A percentile compares a stretch with the other conserved stretches of the same genome.
phyloP scores from a whole-genome alignment of 2,888 invertebrate species.

The Pyrgus malvae region DNA sequence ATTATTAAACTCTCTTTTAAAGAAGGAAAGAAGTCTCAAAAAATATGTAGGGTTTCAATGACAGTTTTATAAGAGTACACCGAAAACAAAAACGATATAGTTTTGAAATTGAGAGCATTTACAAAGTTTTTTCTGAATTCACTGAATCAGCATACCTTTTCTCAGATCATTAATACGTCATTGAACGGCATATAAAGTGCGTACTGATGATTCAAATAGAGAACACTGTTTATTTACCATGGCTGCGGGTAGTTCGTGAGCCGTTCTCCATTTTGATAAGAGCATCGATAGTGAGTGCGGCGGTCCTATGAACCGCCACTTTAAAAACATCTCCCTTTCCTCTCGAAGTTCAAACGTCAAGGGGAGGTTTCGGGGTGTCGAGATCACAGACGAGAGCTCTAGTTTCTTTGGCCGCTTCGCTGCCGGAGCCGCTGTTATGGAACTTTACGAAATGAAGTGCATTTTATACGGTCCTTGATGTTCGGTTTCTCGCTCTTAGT shows the following conservation, averaged over 20 bases:
- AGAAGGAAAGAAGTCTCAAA: background rate
- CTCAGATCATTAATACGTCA: slow-evolving; percentile 61
- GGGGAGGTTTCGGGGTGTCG: slow-evolving; percentile 36
- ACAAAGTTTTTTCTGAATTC: no score
- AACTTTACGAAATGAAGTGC: slow-evolving; percentile 74
- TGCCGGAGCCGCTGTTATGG: slow-evolving; percentile 63
- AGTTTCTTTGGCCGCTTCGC: slow-evolving; percentile 52
- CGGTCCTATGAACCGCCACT: slow-evolving; percentile 57
- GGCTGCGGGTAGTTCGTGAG: slow-evolving; percentile 76
- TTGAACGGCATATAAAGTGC: slow-evolving; percentile 62
- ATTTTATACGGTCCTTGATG: slow-evolving; percentile 75
- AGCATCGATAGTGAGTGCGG: slow-evolving; percentile 64
- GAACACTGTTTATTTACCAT: slow-evolving; percentile 76
- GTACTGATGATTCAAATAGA: slow-evolving; percentile 74
- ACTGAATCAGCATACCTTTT: slow-evolving; percentile 55
- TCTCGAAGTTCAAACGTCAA: slow-evolving; percentile 39
- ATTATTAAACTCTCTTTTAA: slow-evolving; percentile 6
- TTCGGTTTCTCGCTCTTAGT: slow-evolving; percentile 70
- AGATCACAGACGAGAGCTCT: slow-evolving; percentile 54
- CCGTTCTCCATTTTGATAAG: slow-evolving; percentile 71
- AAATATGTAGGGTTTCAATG: no score
- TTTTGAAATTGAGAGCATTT: no score
- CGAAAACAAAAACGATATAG: no score
- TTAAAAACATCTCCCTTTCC: slow-evolving; percentile 47
- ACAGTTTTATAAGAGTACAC: no score